Evolutionary conservation across 2,888 invertebrate genomes (phyloP), one percentile per base, ranked within the genome.

Genomic region (Apoda limacodes): DNA sequence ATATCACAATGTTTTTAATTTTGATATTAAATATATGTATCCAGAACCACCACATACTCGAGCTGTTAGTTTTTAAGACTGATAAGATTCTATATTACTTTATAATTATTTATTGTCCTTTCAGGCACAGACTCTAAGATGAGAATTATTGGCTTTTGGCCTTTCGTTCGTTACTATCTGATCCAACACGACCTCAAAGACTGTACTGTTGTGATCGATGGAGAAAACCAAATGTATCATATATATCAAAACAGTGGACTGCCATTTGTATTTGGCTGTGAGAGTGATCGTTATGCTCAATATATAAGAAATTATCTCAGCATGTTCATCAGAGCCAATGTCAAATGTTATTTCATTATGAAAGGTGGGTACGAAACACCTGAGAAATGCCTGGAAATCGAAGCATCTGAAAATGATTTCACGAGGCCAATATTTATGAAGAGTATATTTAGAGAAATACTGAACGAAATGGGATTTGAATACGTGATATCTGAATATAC

Each of bases 391-490:
- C 22, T 21, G 7, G 20, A 30, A 7, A 24, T n/a, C n/a, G n/a
- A n/a, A n/a, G 5, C 13, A 7, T 3, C 27, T 7, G 25, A 19
- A 10, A 13, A 39, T 3, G 3, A 19, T 3, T n/a, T n/a, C n/a
- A n/a, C n/a, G n/a, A n/a, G n/a, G n/a, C 59, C 59, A 2, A 10
- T 52, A 7, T 35, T 60, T 9, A 32, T 40, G 25, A 51, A 46
- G 22, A 41, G 50, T 3, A 33, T 50, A 1, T 46, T 38, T 10
- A 48, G 26, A 20, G 47, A 60, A 36, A 43, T 56, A 0, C 21
- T 63, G 3, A 36, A 50, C 2, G 58, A 60, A 33, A 39, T 55
- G 46, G 39, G 25, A 1, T 32, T 60, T 2, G 28, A 51, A 3
- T 50, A 51, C 22, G 39, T 45, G 0, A 34, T 47, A 3, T 55